Base-by-base conservation (phyloP, 2,888 invertebrate species). In the Penaeus monodon region DNA sequence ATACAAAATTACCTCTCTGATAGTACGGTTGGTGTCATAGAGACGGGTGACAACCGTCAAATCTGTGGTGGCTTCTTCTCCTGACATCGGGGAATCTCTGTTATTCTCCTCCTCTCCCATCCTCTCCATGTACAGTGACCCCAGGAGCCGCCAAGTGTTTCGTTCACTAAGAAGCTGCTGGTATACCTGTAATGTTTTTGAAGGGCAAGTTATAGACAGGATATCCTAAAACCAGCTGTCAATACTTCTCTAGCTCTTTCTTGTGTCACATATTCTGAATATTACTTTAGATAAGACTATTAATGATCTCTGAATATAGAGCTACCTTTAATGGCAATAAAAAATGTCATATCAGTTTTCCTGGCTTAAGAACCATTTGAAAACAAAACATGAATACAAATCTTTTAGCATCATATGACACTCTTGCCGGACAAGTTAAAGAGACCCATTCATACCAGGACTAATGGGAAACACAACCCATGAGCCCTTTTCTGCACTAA, bases 81-180 rank as follows among this genome's bases (percentile, higher is more conserved):
- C 91, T 85, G 92, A 92, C 81, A 83, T 84, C 10, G 64, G 38
- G 38, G 88, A 88, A 68, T 90, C 90, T 80, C 87, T 85, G 44
- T 86, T 86, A 68, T 90, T 91, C 77, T 92, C 91, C n/a, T 92
- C 90, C 0, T 91, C 91, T 76, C 93, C 93, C 79, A 96, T 93
- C 49, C 97, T 94, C 93, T 98, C 97, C 90, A 96, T 95, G 92
- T 96, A 97, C 24, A 98, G 93, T 89, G 96, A 96, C 91, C 95
- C 95, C 10, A 98, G 92, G 44, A 98, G 93, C 91, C 96, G 94
- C 98, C 98, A 98, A 0, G 97, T 97, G 91, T 97, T 96, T 64
- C 96, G 94, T 92, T 98, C 98, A 91, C 96, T 95, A 89, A 96
- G 95, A 66, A 98, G 91, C 65, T 89, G 88, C 22, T 86, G 79